These are phyloP conservation scores for Oligia strigilis DNA, from an alignment of 2,888 invertebrate genomes.

Conservation along the genomic window DNA sequence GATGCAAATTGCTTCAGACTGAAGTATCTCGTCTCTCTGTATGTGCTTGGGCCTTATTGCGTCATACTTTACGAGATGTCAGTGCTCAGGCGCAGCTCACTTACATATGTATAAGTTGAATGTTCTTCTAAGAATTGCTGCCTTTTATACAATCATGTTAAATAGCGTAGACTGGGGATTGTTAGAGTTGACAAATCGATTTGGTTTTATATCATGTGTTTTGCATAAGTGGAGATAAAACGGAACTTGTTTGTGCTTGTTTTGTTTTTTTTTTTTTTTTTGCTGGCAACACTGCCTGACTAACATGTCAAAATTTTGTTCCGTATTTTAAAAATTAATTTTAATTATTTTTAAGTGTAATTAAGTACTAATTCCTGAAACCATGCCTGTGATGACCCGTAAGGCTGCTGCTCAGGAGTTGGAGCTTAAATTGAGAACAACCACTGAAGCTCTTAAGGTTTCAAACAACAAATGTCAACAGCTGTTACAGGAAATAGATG, in stretches of 20 bases:
- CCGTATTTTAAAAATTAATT: too few species aligned
- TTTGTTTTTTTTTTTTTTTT: too few species aligned
- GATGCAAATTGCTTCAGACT: background rate
- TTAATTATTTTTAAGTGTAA: too few species aligned
- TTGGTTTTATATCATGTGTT: background rate
- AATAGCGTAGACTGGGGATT: conserved; percentile 12
- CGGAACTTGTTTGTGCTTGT: background rate
- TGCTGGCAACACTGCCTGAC: too few species aligned
- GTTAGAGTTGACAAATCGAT: conserved; percentile 34
- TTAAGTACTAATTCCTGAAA: too few species aligned
- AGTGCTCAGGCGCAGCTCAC: conserved; percentile 26
- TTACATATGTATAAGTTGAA: conserved; percentile 43
- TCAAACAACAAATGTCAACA: too few species aligned
- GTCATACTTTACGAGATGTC: conserved; percentile 47
- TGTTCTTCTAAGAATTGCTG: conserved; percentile 54
- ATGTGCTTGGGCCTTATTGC: conserved; percentile 19
- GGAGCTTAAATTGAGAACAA: too few species aligned
- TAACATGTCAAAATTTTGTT: too few species aligned
- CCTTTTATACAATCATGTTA: conserved; percentile 25
- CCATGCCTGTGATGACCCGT: too few species aligned
- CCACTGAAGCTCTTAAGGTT: too few species aligned
- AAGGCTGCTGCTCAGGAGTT: too few species aligned
- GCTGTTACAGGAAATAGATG: too few species aligned
- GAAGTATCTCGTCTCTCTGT: background rate
- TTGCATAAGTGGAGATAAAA: background rate